These are phyloP conservation scores for Nomada lathburiana DNA, from an alignment of 2,888 invertebrate species.

Conservation along the genomic window DNA sequence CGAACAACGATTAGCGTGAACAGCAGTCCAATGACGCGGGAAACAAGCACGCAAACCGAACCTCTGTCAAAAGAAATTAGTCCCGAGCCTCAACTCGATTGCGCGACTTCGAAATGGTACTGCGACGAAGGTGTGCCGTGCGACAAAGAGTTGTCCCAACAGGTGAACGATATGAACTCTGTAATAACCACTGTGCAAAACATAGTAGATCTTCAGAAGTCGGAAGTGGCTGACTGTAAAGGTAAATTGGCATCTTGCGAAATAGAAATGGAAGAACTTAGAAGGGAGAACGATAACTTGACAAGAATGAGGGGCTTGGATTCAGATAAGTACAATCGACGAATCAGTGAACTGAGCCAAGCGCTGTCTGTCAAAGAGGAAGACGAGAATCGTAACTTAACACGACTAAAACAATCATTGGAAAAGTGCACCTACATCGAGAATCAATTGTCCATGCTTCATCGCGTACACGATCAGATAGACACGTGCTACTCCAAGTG, in stretches of 20 bases:
- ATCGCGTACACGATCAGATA: slow-evolving; percentile 53
- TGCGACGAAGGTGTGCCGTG: slow-evolving; percentile 62
- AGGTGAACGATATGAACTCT: slow-evolving; percentile 50
- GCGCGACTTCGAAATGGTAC: slow-evolving; percentile 41
- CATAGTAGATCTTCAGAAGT: neutral
- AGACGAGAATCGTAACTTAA: neutral
- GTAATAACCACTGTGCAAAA: neutral
- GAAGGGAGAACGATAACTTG: slow-evolving; percentile 1
- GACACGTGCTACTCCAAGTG: slow-evolving; percentile 64
- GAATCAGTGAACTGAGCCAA: neutral
- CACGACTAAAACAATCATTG: neutral
- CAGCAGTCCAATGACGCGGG: neutral
- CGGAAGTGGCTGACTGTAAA: neutral
- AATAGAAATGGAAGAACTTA: neutral
- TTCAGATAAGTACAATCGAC: neutral
- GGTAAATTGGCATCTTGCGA: neutral
- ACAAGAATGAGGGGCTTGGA: neutral
- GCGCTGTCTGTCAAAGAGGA: neutral
- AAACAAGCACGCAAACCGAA: slow-evolving; percentile 41
- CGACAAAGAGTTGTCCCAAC: slow-evolving; percentile 67
- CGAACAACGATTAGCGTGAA: slow-evolving; percentile 22
- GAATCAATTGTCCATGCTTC: slow-evolving; percentile 64
- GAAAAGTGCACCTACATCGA: slow-evolving; percentile 56
- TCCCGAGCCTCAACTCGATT: neutral
- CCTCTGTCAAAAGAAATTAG: neutral